phyloP scores from a whole-genome alignment of 2,888 invertebrate genomes.

The Oxyteleia sp. region DNA sequence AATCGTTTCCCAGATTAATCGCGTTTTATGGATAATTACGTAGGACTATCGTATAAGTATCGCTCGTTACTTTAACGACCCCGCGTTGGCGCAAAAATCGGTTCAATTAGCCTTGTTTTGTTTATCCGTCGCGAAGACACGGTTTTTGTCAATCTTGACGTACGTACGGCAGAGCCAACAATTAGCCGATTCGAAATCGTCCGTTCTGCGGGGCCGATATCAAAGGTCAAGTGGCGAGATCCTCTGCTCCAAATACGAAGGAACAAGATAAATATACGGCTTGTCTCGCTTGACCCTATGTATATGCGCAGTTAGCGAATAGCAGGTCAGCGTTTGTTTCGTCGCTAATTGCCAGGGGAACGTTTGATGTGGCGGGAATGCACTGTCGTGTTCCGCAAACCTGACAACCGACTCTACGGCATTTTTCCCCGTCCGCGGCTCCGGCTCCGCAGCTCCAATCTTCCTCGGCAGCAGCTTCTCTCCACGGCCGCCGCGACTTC shows the following conservation, averaged over 20 bases:
- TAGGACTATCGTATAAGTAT: constrained; percentile 16
- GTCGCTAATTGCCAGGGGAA: constrained; percentile 82
- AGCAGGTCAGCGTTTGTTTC: constrained; percentile 83
- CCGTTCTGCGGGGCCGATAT: constrained; percentile 21
- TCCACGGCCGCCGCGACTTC: background rate
- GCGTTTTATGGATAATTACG: constrained; percentile 44
- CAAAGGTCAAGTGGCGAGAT: constrained; percentile 50
- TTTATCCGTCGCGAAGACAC: constrained; percentile 8
- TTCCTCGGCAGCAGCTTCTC: background rate
- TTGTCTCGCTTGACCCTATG: constrained; percentile 40
- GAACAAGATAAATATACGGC: constrained; percentile 58
- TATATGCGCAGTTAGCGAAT: constrained; percentile 76
- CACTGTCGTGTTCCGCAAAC: constrained; percentile 80
- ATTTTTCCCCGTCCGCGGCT: constrained; percentile 12
- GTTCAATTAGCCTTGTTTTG: constrained; percentile 29
- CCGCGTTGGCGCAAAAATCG: constrained; percentile 29
- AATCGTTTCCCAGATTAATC: constrained; percentile 42
- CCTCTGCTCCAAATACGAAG: constrained; percentile 46
- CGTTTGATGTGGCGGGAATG: constrained; percentile 83
- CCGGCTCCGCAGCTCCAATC: background rate
- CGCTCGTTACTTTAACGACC: constrained; percentile 30
- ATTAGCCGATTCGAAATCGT: constrained; percentile 47
- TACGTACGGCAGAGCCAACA: constrained; percentile 25
- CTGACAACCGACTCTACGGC: constrained; percentile 50
- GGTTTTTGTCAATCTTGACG: constrained; percentile 27